phyloP scores from a whole-genome alignment of 2,888 invertebrate genomes.

The Diaphora mendica region DNA sequence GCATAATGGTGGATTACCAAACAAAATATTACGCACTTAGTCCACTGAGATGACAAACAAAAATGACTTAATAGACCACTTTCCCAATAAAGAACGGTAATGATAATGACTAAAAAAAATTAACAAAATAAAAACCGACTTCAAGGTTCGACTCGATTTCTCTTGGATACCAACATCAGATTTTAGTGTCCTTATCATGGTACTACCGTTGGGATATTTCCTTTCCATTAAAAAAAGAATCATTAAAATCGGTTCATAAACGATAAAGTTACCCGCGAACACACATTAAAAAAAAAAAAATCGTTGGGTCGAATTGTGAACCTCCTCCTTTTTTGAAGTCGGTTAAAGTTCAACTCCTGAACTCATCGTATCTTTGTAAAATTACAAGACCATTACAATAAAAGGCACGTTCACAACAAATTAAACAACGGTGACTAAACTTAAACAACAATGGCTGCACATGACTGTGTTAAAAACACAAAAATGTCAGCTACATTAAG shows the following conservation, averaged over 20 bases:
- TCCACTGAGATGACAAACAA: conserved; percentile 13
- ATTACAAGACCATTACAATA: conserved; percentile 2
- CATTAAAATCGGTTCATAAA: no score
- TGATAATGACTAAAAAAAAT: conserved; percentile 6
- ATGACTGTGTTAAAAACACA: conserved; percentile 6
- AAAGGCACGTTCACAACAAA: conserved; percentile 5
- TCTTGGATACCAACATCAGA: no score
- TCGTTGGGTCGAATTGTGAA: no score
- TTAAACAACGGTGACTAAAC: conserved; percentile 12
- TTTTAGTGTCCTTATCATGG: no score
- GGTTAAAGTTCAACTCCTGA: neutral
- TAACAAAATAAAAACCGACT: no score
- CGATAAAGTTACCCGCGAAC: no score
- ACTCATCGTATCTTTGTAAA: neutral
- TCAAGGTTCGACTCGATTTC: no score
- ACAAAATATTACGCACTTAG: conserved; percentile 33
- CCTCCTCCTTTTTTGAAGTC: no score
- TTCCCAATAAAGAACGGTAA: conserved; percentile 9
- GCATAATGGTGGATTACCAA: conserved; percentile 39
- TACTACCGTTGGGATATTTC: no score
- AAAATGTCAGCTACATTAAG: conserved; percentile 7
- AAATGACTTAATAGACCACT: conserved; percentile 7
- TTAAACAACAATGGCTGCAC: conserved; percentile 11
- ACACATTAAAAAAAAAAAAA: no score
- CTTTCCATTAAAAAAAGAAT: no score